Evolutionary conservation across 2,888 invertebrate species (phyloP).

Genomic region (Dryobotodes eremita): DNA sequence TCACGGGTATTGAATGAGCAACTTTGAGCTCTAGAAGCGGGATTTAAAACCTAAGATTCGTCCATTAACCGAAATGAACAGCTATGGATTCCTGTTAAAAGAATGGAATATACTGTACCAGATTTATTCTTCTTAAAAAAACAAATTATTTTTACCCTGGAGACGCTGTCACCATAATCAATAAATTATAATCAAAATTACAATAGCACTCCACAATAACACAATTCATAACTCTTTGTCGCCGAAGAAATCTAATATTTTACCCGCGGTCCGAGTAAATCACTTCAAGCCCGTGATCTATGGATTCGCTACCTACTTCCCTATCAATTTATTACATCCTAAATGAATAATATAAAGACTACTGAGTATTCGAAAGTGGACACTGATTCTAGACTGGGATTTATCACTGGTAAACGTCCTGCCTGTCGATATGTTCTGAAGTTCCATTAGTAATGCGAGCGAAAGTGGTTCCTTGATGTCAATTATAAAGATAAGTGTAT

Average conservation of each 20-base stretch:
- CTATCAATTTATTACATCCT: slow-evolving; percentile 76
- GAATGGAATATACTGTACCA: background rate
- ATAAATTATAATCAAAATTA: slow-evolving; percentile 9
- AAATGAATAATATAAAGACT: slow-evolving; percentile 75
- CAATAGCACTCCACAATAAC: slow-evolving; percentile 2
- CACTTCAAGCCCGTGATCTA: slow-evolving; percentile 73
- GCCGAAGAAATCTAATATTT: slow-evolving; percentile 70
- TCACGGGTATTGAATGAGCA: background rate
- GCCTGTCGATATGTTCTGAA: slow-evolving; percentile 54
- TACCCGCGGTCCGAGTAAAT: slow-evolving; percentile 67
- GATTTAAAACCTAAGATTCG: background rate
- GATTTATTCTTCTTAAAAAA: background rate
- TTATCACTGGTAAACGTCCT: slow-evolving; percentile 57
- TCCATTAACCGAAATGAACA: background rate
- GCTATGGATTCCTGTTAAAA: background rate
- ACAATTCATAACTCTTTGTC: slow-evolving; percentile 51
- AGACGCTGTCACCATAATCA: background rate
- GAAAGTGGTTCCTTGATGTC: slow-evolving; percentile 65
- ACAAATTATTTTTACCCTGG: background rate
- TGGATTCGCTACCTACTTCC: slow-evolving; percentile 73
- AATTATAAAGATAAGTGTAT: slow-evolving; percentile 60
- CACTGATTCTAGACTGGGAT: slow-evolving; percentile 58
- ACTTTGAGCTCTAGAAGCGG: background rate
- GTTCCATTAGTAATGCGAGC: slow-evolving; percentile 62
- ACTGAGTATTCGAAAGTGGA: slow-evolving; percentile 77